Percentiles rank a stretch among this genome's conserved stretches.
These are phyloP conservation scores for Scaptodrosophila lebanonensis DNA, from an alignment of 1,140 invertebrate species.

Conservation along the genomic window DNA sequence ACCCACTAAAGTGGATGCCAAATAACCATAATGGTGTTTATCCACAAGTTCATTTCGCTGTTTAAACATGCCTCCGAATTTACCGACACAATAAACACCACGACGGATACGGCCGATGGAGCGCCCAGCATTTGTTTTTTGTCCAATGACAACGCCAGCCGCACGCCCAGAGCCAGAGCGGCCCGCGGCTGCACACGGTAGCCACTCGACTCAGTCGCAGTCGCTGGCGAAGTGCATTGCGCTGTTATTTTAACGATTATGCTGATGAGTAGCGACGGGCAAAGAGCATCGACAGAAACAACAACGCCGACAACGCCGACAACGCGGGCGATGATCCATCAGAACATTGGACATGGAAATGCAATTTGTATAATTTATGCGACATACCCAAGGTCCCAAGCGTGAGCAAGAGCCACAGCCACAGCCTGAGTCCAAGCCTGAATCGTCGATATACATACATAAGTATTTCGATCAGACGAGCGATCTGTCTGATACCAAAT, in stretches of 20 bases:
- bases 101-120: slow-evolving; percentile 17
- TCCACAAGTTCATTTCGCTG: slow-evolving; percentile 75
- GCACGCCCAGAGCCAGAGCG: slow-evolving; percentile 47
- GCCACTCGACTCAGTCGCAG: slow-evolving; percentile 55
- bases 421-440: too few species aligned
- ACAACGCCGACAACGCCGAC: slow-evolving; percentile 17
- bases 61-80: slow-evolving; percentile 75
- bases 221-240: slow-evolving; percentile 66
- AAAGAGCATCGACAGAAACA: slow-evolving; percentile 8
- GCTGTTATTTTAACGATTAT: slow-evolving; percentile 76
- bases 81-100: slow-evolving; percentile 68
- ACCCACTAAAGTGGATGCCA: slow-evolving; percentile 65
- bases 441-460: slow-evolving; percentile 22
- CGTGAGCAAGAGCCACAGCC: too few species aligned
- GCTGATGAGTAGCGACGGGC: slow-evolving; percentile 57
- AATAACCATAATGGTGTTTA: slow-evolving; percentile 75
- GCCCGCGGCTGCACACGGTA: slow-evolving; percentile 42
- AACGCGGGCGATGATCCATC: slow-evolving; percentile 69
- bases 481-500: slow-evolving; percentile 71
- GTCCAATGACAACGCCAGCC: slow-evolving; percentile 26
- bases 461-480: slow-evolving; percentile 56
- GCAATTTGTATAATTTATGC: slow-evolving; percentile 76
- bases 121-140: slow-evolving; percentile 30
- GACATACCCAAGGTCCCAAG: slow-evolving; percentile 26
- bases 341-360: slow-evolving; percentile 70